A percentile compares a stretch with the other conserved stretches of the same genome.
phyloP scores from a whole-genome alignment of 2,888 invertebrate species.

The Synergus laeviventris region DNA sequence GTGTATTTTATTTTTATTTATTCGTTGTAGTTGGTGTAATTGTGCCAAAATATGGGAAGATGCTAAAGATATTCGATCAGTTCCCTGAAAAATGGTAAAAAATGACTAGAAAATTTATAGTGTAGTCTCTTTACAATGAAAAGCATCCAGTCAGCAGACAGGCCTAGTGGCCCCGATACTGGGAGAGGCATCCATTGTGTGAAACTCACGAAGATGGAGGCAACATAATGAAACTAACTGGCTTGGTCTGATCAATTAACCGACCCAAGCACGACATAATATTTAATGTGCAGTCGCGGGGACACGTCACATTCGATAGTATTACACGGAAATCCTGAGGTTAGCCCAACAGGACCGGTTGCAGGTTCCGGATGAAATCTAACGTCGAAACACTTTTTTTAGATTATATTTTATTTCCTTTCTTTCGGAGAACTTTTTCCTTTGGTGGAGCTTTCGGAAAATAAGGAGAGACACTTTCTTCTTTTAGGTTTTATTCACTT shows the following conservation, averaged over 20 bases:
- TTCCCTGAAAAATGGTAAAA: not conserved
- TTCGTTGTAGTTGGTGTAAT: too few species aligned
- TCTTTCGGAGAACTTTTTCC: not conserved
- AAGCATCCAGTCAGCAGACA: conserved; percentile 49
- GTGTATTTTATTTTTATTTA: too few species aligned
- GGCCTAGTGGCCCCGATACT: conserved; percentile 65
- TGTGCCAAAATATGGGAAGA: too few species aligned
- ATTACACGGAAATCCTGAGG: conserved; percentile 61
- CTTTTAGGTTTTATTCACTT: not conserved
- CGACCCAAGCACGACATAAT: conserved; percentile 64
- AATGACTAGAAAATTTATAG: not conserved
- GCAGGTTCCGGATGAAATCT: conserved; percentile 7
- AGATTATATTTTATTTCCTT: not conserved
- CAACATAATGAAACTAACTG: conserved; percentile 73
- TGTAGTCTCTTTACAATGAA: conserved; percentile 16
- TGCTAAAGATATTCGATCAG: too few species aligned
- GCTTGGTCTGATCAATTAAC: conserved; percentile 71
- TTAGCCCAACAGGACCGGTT: conserved; percentile 4
- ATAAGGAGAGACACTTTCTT: not conserved
- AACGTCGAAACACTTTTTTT: not conserved
- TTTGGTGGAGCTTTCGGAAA: not conserved
- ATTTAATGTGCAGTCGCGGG: conserved; percentile 62
- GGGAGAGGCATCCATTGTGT: conserved; percentile 64
- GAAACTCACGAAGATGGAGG: conserved; percentile 71
- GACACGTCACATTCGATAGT: conserved; percentile 50